Percentiles rank a stretch among this genome's conserved stretches.
Evolutionary conservation across 1,140 invertebrate genomes (phyloP).

Genomic region (Drosophila willistoni): DNA sequence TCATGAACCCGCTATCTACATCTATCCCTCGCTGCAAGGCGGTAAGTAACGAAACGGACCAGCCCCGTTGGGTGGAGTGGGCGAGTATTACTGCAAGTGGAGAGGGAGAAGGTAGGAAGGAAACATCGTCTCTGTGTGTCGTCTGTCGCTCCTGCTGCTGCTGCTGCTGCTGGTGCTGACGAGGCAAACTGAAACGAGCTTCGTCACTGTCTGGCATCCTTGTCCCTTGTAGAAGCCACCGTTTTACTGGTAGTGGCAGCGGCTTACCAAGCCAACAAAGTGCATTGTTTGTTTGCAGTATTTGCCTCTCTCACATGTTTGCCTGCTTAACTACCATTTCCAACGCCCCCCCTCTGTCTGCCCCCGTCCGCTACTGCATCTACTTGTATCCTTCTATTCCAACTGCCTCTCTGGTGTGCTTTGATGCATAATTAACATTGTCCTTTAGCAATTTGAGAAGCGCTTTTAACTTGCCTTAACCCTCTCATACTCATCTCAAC

Average conservation of each 20-base stretch:
- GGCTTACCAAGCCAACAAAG: conserved; percentile 76
- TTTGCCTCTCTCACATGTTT: conserved; percentile 78
- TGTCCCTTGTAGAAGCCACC: conserved; percentile 42
- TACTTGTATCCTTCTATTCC: background rate
- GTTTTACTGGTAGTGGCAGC: conserved; percentile 1
- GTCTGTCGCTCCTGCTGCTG: conserved; percentile 16
- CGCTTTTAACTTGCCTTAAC: conserved; percentile 58
- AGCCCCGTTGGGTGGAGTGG: background rate
- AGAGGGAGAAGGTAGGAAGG: conserved; percentile 3
- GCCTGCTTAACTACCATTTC: conserved; percentile 67
- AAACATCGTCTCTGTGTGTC: conserved; percentile 37
- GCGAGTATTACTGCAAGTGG: background rate
- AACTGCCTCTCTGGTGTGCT: conserved; percentile 52
- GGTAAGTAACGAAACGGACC: conserved; percentile 84
- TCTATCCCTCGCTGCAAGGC: conserved; percentile 90
- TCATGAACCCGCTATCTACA: conserved; percentile 90
- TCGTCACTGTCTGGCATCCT: conserved; percentile 46
- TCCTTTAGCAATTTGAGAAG: conserved; percentile 79
- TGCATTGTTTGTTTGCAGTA: conserved; percentile 78
- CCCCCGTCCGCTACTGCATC: background rate
- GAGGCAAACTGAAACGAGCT: conserved; percentile 42
- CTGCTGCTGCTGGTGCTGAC: conserved; percentile 48
- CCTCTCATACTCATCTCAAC: conserved; percentile 19
- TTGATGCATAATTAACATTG: conserved; percentile 81
- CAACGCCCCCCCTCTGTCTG: conserved; percentile 16